Evolutionary conservation across 2,113 vertebrate species (phyloP).

Genomic region (Eidolon helvum): DNA sequence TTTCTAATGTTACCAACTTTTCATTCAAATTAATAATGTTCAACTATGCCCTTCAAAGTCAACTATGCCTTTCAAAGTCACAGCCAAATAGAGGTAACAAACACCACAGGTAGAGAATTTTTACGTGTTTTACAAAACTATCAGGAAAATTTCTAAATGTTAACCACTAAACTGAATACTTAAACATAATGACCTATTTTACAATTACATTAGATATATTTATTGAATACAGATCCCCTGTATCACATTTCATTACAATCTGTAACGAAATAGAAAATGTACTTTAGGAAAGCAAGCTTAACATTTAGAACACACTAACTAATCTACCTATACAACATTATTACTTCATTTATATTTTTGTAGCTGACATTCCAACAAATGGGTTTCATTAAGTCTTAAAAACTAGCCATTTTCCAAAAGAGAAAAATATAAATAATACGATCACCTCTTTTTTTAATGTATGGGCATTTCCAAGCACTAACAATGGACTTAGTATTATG

Average conservation of each 20-base stretch:
- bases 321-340: neutral
- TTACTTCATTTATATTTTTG: neutral
- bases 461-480: neutral
- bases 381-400: neutral
- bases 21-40: neutral
- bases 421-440: neutral
- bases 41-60: neutral
- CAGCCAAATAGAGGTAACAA: neutral
- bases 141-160: neutral
- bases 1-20: neutral
- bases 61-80: neutral
- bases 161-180: neutral
- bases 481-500: neutral
- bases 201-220: neutral
- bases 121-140: neutral
- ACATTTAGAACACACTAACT: neutral
- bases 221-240: neutral
- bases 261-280: conserved; percentile 10
- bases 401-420: neutral
- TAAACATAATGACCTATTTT: neutral
- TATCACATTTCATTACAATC: neutral
- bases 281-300: neutral
- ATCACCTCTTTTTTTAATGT: neutral
- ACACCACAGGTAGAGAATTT: neutral
- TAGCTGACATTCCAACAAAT: neutral